Percentiles rank a stretch among this genome's conserved stretches.
These are phyloP conservation scores for Halyomorpha halys DNA, from an alignment of 1,140 invertebrate genomes.

Conservation along the genomic window DNA sequence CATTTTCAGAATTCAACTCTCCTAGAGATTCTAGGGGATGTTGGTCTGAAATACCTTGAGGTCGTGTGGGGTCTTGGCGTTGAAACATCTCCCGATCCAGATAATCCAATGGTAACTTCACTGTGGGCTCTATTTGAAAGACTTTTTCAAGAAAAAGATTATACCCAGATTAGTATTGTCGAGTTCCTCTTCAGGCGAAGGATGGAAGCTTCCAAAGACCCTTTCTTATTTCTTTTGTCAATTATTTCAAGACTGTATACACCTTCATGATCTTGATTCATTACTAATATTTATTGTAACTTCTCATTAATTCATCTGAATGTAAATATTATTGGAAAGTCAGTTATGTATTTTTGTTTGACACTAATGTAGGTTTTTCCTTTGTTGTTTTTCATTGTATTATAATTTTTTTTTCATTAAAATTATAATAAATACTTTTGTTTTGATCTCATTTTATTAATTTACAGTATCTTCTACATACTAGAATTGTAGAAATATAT, in stretches of 20 bases:
- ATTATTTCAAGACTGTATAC: constrained; percentile 18
- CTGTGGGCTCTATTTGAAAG: constrained; percentile 21
- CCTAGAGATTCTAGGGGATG: constrained; percentile 11
- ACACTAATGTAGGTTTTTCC: too few species aligned
- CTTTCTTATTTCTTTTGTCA: constrained; percentile 25
- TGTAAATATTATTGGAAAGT: too few species aligned
- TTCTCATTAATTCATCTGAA: too few species aligned
- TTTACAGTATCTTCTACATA: too few species aligned
- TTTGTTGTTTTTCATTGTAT: too few species aligned
- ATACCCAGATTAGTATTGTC: constrained; percentile 14
- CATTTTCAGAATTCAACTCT: constrained; percentile 15
- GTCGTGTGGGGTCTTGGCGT: constrained; percentile 18
- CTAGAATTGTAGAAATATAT: too few species aligned
- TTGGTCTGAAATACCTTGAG: constrained; percentile 22
- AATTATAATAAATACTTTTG: too few species aligned
- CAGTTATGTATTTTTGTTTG: too few species aligned
- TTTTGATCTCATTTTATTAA: too few species aligned
- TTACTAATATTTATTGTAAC: too few species aligned
- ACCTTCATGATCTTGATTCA: not conserved
- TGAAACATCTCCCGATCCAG: not conserved
- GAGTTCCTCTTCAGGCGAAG: constrained; percentile 23
- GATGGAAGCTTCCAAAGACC: constrained; percentile 22
- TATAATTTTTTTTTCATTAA: too few species aligned
- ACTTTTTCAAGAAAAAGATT: constrained; percentile 20
- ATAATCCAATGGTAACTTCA: constrained; percentile 18